Percentiles rank a stretch among this genome's conserved stretches.
These are phyloP conservation scores for Pampusana beccarii DNA, from an alignment of 2,113 vertebrate species.

Conservation along the genomic window DNA sequence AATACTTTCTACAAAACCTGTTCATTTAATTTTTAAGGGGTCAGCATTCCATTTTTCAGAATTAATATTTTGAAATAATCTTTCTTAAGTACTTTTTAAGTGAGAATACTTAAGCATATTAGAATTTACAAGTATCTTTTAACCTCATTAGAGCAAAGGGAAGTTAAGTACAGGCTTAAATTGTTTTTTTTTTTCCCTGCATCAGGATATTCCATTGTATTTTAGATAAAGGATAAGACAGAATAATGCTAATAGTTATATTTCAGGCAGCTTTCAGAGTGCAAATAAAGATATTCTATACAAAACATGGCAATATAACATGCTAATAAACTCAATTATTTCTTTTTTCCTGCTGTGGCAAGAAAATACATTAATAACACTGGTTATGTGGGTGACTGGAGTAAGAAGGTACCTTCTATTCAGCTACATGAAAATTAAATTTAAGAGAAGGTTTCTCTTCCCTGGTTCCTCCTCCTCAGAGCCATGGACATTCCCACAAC, in stretches of 20 bases:
- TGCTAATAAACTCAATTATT: not conserved
- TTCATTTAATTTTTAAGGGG: not conserved
- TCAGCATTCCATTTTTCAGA: not conserved
- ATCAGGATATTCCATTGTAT: not conserved
- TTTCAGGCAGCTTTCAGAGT: not conserved
- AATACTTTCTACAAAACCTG: not conserved
- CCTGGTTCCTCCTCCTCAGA: not conserved
- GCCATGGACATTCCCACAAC: not conserved
- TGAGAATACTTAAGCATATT: not conserved
- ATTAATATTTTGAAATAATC: not conserved
- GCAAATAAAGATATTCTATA: not conserved
- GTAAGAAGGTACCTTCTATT: not conserved
- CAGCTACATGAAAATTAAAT: not conserved
- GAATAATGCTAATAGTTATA: not conserved
- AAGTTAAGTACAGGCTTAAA: not conserved
- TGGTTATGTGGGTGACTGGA: not conserved
- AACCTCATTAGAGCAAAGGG: not conserved
- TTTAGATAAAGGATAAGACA: not conserved
- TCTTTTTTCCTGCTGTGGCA: not conserved
- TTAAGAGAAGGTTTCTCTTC: not conserved
- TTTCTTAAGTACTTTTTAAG: not conserved
- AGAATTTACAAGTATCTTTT: not conserved
- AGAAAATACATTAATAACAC: not conserved
- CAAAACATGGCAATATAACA: not conserved
- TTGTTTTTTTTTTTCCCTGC: not conserved